Evolutionary conservation across 2,888 invertebrate species (phyloP).

Genomic region (Chydorus sphaericus): DNA sequence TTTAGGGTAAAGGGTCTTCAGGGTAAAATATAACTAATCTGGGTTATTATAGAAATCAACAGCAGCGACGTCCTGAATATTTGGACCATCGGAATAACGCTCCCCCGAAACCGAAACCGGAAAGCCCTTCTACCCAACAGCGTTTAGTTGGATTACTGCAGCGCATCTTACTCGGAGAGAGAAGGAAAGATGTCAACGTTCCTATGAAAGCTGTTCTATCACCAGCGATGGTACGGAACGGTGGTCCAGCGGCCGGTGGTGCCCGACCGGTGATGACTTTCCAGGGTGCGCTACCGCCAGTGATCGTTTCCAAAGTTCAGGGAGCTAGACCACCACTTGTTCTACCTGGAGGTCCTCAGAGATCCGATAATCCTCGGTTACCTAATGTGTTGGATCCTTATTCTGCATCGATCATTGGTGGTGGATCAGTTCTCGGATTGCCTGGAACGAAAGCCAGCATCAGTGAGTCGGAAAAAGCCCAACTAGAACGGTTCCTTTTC

Average conservation of each 20-base stretch:
- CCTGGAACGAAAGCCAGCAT: neutral
- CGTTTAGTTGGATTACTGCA: too few species aligned
- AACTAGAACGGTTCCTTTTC: constrained; percentile 9
- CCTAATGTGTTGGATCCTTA: constrained; percentile 23
- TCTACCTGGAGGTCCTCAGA: constrained; percentile 20
- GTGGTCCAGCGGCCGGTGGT: neutral
- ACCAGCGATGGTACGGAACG: neutral
- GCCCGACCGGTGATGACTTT: constrained; percentile 35
- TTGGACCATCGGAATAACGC: too few species aligned
- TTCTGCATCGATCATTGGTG: constrained; percentile 10
- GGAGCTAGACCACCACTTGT: constrained; percentile 26
- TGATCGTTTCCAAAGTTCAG: constrained; percentile 30
- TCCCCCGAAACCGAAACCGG: too few species aligned
- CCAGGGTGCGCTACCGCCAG: constrained; percentile 53
- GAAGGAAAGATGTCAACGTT: neutral
- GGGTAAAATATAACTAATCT: too few species aligned
- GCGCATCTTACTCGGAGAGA: neutral
- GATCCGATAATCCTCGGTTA: constrained; percentile 21
- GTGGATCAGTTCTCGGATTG: neutral
- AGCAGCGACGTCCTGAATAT: too few species aligned
- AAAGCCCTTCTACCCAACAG: too few species aligned
- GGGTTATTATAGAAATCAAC: too few species aligned
- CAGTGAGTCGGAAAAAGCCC: constrained; percentile 1
- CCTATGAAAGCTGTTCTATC: neutral
- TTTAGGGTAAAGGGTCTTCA: too few species aligned